Conservation (phyloP, 1,140 invertebrate genomes). For the Scylla paramamosain region DNA sequence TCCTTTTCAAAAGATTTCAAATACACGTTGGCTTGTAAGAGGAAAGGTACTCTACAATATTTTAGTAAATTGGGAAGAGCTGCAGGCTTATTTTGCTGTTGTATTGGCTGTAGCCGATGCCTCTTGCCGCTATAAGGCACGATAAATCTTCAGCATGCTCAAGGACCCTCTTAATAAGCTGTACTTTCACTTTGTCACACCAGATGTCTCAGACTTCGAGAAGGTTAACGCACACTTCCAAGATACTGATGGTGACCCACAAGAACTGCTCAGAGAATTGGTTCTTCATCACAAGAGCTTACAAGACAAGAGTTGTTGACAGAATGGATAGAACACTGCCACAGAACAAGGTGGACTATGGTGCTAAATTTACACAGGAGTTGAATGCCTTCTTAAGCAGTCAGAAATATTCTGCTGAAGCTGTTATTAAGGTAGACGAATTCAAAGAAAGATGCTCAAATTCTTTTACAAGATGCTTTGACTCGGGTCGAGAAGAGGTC, state of each 20-base stretch:
- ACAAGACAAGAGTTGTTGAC: no score
- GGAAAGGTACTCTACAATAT: constrained; percentile 57
- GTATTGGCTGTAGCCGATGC: constrained; percentile 33
- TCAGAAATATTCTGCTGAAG: no score
- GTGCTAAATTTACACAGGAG: no score
- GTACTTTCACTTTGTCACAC: constrained; percentile 61
- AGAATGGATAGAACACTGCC: no score
- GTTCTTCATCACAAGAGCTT: constrained; percentile 59
- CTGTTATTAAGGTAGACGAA: no score
- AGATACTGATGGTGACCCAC: constrained; percentile 38
- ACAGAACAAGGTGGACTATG: no score
- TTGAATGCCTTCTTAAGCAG: no score
- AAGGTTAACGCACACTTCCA: constrained; percentile 50
- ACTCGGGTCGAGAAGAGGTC: no score
- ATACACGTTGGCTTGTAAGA: constrained; percentile 56
- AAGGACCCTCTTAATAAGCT: constrained; percentile 46
- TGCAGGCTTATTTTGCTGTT: constrained; percentile 64
- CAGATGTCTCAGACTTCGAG: constrained; percentile 43
- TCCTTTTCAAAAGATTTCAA: constrained; percentile 64
- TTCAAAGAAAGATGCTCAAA: no score
- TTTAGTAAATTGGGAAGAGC: constrained; percentile 61
- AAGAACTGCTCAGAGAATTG: constrained; percentile 59
- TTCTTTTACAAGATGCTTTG: no score
- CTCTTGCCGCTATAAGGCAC: constrained; percentile 55
- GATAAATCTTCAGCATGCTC: constrained; percentile 47